phyloP scores from a whole-genome alignment of 1,140 invertebrate genomes.

The Sycobia sp. region DNA sequence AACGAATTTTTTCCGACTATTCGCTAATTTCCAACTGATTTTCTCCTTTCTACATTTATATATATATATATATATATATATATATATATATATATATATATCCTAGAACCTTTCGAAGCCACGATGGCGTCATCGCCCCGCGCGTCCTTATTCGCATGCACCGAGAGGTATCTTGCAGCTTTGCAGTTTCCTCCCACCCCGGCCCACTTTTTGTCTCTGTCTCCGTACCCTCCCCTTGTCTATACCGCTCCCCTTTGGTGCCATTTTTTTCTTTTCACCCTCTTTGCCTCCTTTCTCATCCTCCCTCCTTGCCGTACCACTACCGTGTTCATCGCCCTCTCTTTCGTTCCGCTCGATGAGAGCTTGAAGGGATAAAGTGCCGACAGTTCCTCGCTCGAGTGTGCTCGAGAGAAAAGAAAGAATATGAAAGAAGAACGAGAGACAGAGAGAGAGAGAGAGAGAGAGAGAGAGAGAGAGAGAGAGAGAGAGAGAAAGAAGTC shows the following conservation, averaged over 20 bases:
- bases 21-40: no score
- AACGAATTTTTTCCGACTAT: no score
- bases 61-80: no score
- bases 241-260: no score
- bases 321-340: not conserved
- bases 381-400: not conserved
- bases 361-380: slow-evolving; percentile 19
- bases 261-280: no score
- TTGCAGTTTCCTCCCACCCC: not conserved
- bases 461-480: not conserved
- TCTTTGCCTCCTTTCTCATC: not conserved
- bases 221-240: no score
- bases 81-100: no score
- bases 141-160: not conserved
- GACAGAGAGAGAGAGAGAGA: not conserved
- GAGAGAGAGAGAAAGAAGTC: not conserved
- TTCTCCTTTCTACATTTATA: no score
- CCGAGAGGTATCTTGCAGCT: not conserved
- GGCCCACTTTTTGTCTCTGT: no score
- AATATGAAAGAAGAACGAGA: not conserved
- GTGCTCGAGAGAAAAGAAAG: not conserved
- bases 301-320: not conserved
- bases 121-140: no score
- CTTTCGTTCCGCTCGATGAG: not conserved
- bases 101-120: no score